Base-by-base conservation (phyloP, 2,797 vertebrate genomes). In the Micromesistius poutassou region DNA sequence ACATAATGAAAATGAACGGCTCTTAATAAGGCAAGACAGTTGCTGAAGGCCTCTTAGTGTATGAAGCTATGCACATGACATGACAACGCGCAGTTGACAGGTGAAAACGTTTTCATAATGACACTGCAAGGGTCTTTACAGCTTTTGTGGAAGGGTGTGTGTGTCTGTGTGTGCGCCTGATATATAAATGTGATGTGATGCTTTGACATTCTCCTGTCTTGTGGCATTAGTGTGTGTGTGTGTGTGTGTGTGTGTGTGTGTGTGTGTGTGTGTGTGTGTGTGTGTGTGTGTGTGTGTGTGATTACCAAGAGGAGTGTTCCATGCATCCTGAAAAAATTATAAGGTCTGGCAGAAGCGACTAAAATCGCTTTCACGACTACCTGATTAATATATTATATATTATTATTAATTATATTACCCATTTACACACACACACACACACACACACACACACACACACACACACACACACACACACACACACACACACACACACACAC, bases 271-370 rank as follows among this genome's bases (percentile, higher is more conserved):
- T 73, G 42, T 4, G 38, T 92, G 94, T 94, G 93, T 95, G 95
- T 94, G 42, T 50, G 30, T 78, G 93, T 92, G 33, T 75, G 87
- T 40, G 19, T 25, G 22, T 31, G 62, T 6, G 33, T 70, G 91
- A 93, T 93, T 87, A 92, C 92, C 93, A 94, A 93, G 94, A 93
- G 81, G 14, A 81, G 90, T 77, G 80, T 89, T 82, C 87, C 91
- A 89, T 85, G 82, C 90, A 94, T 89, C 80, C 95, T 94, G 94
- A 94, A 94, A 79, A 92, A 92, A 93, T 93, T 82, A 88, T 92
- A 86, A 94, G 94, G 93, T 94, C 93, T 89, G 22, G 5, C 5
- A 36, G 16, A 73, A 72, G 46, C 19, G 46, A 50, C 14, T 19
- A 50, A 19, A 50, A 19, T 14, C 5, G 46, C 16, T 50, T 50